Percentiles rank a stretch among this genome's conserved stretches.
phyloP scores from a whole-genome alignment of 2,888 invertebrate species.

The Zygothrica quintamaculata region DNA sequence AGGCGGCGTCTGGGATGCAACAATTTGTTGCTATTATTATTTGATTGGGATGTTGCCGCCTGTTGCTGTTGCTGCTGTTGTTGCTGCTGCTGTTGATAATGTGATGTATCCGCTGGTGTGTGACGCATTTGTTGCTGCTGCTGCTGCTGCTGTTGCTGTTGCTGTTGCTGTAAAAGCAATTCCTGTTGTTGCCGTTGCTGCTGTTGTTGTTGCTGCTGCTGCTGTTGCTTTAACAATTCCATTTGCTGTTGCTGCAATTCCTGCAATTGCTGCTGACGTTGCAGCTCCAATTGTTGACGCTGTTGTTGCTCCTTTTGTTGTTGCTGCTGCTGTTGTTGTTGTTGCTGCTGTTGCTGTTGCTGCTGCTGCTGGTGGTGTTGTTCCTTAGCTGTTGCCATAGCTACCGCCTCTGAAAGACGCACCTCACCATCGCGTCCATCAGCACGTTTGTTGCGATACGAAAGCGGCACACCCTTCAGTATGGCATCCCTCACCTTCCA shows the following conservation, averaged over 20 bases:
- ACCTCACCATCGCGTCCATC: constrained; percentile 57
- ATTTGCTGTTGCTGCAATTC: constrained; percentile 47
- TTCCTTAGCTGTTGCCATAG: constrained; percentile 55
- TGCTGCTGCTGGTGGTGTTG: too few species aligned
- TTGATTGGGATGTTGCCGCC: neutral
- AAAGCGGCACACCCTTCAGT: constrained; percentile 83
- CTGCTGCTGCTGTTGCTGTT: constrained; percentile 43
- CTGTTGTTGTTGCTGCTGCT: constrained; percentile 43
- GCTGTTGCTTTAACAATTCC: constrained; percentile 46
- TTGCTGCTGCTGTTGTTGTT: constrained; percentile 52
- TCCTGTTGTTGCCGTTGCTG: constrained; percentile 61
- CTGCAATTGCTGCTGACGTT: constrained; percentile 47
- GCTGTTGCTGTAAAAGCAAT: constrained; percentile 41
- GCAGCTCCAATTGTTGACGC: constrained; percentile 40
- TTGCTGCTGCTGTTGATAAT: constrained; percentile 49
- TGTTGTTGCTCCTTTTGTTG: constrained; percentile 56
- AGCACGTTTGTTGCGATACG: constrained; percentile 82
- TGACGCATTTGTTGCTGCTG: constrained; percentile 40
- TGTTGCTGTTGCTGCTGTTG: constrained; percentile 44
- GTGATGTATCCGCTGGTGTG: constrained; percentile 57
- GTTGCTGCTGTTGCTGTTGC: constrained; percentile 46
- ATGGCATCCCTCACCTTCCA: constrained; percentile 84
- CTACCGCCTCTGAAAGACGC: constrained; percentile 43
- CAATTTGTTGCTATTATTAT: constrained; percentile 47
- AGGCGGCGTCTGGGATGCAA: constrained; percentile 80